Base-by-base conservation (phyloP, 2,888 invertebrate genomes). In the Byasa hedistus region DNA sequence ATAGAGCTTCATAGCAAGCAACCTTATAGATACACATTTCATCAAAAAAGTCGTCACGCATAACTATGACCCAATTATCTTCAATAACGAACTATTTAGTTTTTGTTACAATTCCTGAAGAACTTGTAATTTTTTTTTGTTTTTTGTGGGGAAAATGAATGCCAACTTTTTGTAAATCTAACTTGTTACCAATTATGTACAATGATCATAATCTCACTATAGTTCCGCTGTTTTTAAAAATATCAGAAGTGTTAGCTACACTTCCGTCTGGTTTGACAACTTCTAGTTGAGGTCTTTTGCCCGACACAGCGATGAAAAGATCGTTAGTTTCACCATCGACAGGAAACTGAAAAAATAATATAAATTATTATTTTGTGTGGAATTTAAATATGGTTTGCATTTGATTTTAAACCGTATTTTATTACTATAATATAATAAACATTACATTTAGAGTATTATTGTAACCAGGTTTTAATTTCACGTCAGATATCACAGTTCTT, bases 251-350 rank as follows among this genome's bases (percentile, higher is more conserved):
- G 2, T 69, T 58, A 2, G 74, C 71, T 19, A 64, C 70, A 17
- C 59, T 68, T 2, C 82, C 83, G 22, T 70, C 76, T 2, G 82
- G 76, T n/a, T 75, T 77, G 0, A 60, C 73, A 1, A 86, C 71
- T 8, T 64, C 24, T 5, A 82, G 66, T 19, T 48, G 65, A 0
- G 82, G 77, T 0, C 69, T 24, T 0, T 12, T 12, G 1, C 85
- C 85, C 19, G 82, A 71, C 5, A 76, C 75, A 17, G 84, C 71
- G 36, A 87, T 70, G 0, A 77, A 62, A 2, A 81, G 32, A n/a
- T 78, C 72, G 54, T 70, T 71, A 8, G 73, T 76, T 44, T 74
- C 72, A 7, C 66, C n/a, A 64, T 85, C 85, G 0, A 83, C 76
- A 32, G 64, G 66, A 66, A 74, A 77, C 87, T 86, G 69, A 57